These are phyloP conservation scores for Osmoderma eremita DNA, from an alignment of 2,888 invertebrate species.

Conservation along the genomic window DNA sequence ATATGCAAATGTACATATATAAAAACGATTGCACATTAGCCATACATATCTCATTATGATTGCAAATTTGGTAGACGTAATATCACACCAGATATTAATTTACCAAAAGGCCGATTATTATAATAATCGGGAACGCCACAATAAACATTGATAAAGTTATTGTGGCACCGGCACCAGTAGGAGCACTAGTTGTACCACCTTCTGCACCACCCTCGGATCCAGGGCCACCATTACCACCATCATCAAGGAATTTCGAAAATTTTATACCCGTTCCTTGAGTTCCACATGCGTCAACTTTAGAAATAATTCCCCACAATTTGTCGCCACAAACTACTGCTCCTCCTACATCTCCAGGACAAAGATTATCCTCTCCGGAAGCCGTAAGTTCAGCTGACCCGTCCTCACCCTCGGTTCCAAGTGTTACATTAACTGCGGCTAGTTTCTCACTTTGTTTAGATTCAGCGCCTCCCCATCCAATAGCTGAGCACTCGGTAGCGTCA, in stretches of 20 bases:
- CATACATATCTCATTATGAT: background rate
- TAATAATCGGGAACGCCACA: constrained; percentile 3
- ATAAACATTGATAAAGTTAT: constrained; percentile 6
- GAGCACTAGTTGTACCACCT: background rate
- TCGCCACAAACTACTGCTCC: constrained; percentile 21
- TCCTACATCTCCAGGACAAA: constrained; percentile 11
- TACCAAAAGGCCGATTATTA: background rate
- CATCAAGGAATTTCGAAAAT: background rate
- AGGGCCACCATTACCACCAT: background rate
- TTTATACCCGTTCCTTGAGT: background rate
- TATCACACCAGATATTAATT: background rate
- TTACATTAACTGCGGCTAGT: background rate
- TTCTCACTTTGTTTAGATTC: background rate
- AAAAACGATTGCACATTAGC: too few relatives aligned
- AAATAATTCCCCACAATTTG: constrained; percentile 18
- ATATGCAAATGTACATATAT: too few relatives aligned
- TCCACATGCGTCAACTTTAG: background rate
- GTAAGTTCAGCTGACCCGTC: background rate
- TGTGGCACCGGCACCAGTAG: background rate
- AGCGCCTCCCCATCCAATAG: background rate
- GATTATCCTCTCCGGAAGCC: background rate
- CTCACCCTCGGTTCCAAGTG: background rate
- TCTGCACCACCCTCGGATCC: background rate
- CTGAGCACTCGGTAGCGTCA: background rate
- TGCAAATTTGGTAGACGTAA: constrained; percentile 10